A percentile compares a stretch with the other conserved stretches of the same genome.
Evolutionary conservation across 2,888 invertebrate genomes (phyloP).

Genomic region (Drosophila pseudotalamancana): DNA sequence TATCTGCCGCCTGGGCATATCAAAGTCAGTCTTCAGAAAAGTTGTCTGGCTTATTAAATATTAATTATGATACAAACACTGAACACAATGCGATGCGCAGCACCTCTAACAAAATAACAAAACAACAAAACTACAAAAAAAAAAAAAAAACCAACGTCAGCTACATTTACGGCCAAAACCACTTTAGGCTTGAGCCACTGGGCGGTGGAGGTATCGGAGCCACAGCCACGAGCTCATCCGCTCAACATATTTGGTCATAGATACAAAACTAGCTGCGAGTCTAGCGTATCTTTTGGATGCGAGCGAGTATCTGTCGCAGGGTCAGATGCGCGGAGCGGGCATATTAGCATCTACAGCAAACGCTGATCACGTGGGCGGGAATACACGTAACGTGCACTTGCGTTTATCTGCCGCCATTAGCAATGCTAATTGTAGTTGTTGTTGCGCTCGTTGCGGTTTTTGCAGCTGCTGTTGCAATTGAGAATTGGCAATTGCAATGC

Average conservation of each 20-base stretch:
- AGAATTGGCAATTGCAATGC: constrained; percentile 38
- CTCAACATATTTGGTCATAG: constrained; percentile 64
- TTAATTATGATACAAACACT: constrained; percentile 66
- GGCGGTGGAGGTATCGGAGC: constrained; percentile 52
- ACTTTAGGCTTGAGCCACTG: constrained; percentile 67
- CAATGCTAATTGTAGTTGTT: constrained; percentile 70
- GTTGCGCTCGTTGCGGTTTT: constrained; percentile 6
- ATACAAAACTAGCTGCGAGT: constrained; percentile 56
- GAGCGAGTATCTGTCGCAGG: constrained; percentile 26
- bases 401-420: constrained; percentile 58
- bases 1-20: constrained; percentile 28
- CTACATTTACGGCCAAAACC: constrained; percentile 73
- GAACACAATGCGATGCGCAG: constrained; percentile 39
- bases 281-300: constrained; percentile 22
- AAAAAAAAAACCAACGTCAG: constrained; percentile 10
- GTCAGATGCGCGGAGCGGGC: constrained; percentile 2
- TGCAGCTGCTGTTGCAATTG: constrained; percentile 8
- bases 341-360: not conserved
- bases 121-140: constrained; percentile 14
- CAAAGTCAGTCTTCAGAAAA: constrained; percentile 36
- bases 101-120: constrained; percentile 55
- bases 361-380: constrained; percentile 46
- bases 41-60: constrained; percentile 73
- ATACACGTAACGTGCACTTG: constrained; percentile 41
- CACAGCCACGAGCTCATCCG: constrained; percentile 22